These are phyloP conservation scores for Heliconius hortense DNA, from an alignment of 2,888 invertebrate species.

Conservation along the genomic window DNA sequence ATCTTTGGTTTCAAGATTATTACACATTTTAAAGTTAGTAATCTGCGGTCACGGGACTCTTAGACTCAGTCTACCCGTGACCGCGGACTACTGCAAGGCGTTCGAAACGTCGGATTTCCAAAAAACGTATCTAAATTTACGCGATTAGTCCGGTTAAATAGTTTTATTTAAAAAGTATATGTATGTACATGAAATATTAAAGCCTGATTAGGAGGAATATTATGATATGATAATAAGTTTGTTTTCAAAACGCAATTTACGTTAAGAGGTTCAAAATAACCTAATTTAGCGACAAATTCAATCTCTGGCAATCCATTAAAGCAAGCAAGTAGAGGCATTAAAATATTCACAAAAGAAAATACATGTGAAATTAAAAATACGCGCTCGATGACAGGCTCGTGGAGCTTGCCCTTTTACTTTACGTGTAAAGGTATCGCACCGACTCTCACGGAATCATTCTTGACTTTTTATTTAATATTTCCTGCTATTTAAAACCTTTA, in stretches of 20 bases:
- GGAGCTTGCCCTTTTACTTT: slow-evolving; percentile 20
- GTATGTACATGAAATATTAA: background rate
- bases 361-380: slow-evolving; percentile 42
- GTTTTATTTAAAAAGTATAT: too few species aligned
- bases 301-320: slow-evolving; percentile 59
- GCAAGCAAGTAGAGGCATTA: slow-evolving; percentile 49
- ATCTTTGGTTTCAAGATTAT: too few species aligned
- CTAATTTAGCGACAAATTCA: slow-evolving; percentile 55
- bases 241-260: slow-evolving; percentile 34
- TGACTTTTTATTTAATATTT: slow-evolving; percentile 8
- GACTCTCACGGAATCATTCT: background rate
- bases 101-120: too few species aligned
- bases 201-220: slow-evolving; percentile 14
- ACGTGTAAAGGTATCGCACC: background rate
- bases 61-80: too few species aligned
- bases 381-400: slow-evolving; percentile 18
- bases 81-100: too few species aligned
- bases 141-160: too few species aligned
- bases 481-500: background rate
- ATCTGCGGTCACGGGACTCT: too few species aligned
- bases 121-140: too few species aligned
- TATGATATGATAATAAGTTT: slow-evolving; percentile 15
- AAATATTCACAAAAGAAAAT: slow-evolving; percentile 57
- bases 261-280: slow-evolving; percentile 54
- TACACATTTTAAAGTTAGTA: too few species aligned